Evolutionary conservation across 2,797 vertebrate genomes (phyloP), one percentile per base, ranked within the genome.

Genomic region (Chanos chanos): DNA sequence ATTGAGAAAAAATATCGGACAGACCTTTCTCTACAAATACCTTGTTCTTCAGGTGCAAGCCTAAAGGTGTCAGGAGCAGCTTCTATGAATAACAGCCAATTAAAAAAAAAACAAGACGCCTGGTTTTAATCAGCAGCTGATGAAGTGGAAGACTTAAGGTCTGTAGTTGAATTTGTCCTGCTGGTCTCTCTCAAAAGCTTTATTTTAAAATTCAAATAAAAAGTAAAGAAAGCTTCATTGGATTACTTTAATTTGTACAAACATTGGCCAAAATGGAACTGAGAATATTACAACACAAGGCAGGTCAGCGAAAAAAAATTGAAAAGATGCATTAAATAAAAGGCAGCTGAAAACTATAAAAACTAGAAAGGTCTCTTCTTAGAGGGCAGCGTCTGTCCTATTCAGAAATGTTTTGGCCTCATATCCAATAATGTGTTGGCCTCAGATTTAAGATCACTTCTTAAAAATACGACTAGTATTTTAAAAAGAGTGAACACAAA

Each of bases 281-380:
- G 24, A 19, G 59, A 52, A 18, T 36, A 63, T 40, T 37, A 63
- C 34, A n/a, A n/a, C n/a, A n/a, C 40, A 45, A 22, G 27, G 55
- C 28, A 53, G 41, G 30, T 50, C 45, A 22, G 18, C 52, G 33
- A 7, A 12, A 54, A 48, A 61, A 43, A 48, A 44, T 12, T 53
- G 61, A 66, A 66, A 51, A 57, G 52, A 60, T 24, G 52, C 61
- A 71, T 71, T 68, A 71, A 71, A 74, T 74, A 64, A 53, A 67
- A 68, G 53, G 60, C 65, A 67, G 52, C 54, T 28, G 63, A 68
- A 68, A 52, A 44, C 44, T 33, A 58, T 55, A 51, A 62, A 65
- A 41, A 4, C 49, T 16, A 27, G 33, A 45, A 51, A 27, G n/a
- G 10, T 12, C 18, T 27, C 44, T 50, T 47, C 56, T 65, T 25